phyloP scores from a whole-genome alignment of 2,113 vertebrate genomes.

The Tympanuchus pallidicinctus region DNA sequence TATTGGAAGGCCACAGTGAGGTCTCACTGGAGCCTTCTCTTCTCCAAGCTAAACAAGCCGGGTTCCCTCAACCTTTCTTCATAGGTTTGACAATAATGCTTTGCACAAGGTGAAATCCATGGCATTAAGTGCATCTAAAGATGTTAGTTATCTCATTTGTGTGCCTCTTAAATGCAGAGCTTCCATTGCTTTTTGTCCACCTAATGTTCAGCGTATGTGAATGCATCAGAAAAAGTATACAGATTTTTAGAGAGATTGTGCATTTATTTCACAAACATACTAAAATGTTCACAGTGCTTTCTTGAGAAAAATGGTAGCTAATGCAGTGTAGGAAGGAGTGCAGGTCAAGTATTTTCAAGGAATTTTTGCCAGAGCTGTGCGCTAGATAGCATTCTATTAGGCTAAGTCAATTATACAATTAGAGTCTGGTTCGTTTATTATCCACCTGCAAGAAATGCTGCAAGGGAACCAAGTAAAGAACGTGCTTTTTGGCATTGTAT shows the following conservation, averaged over 20 bases:
- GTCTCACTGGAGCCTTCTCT: no score
- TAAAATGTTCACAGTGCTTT: neutral
- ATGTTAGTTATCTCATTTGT: neutral
- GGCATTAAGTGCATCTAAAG: neutral
- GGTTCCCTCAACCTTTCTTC: no score
- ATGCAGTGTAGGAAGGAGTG: neutral
- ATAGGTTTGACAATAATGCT: neutral
- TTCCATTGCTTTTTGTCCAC: neutral
- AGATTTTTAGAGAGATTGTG: neutral
- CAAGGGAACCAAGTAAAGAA: neutral
- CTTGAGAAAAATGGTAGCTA: neutral
- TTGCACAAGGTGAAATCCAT: neutral
- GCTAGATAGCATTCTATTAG: neutral
- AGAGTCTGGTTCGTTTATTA: neutral
- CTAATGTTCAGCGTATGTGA: fast-evolving
- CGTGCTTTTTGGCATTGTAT: neutral
- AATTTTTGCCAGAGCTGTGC: neutral
- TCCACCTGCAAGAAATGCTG: neutral
- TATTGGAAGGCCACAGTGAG: no score
- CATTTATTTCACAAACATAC: neutral
- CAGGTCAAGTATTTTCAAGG: neutral
- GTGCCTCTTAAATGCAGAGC: fast-evolving
- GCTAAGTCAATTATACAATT: neutral
- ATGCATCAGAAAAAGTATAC: fast-evolving
- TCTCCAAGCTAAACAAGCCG: no score